phyloP scores from a whole-genome alignment of 2,888 invertebrate genomes.

The Pycnomerus fuliginosus region DNA sequence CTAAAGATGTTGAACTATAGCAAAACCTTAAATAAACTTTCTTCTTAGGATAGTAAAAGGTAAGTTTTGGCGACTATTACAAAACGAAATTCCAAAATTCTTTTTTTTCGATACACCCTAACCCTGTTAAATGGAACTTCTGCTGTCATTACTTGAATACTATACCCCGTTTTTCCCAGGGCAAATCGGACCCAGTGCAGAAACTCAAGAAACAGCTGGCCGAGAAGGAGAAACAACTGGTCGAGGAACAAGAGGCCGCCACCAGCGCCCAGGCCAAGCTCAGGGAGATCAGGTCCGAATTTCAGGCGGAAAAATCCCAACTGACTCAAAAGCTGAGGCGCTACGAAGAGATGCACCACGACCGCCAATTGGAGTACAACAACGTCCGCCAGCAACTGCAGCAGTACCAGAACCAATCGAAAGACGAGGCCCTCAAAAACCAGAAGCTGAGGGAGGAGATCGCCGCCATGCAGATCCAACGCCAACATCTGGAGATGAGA shows the following conservation, averaged over 20 bases:
- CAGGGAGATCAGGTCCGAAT: constrained; percentile 71
- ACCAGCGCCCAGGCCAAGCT: constrained; percentile 75
- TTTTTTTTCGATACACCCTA: too few relatives aligned
- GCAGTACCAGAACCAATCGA: constrained; percentile 63
- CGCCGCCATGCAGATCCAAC: constrained; percentile 60
- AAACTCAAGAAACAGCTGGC: constrained; percentile 85
- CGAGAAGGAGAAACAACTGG: constrained; percentile 77
- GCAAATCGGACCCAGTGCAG: constrained; percentile 80
- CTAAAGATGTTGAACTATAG: too few relatives aligned
- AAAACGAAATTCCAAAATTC: too few relatives aligned
- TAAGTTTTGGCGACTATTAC: too few relatives aligned
- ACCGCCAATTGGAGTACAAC: constrained; percentile 58
- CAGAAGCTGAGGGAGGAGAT: constrained; percentile 59
- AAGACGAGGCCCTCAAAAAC: constrained; percentile 56
- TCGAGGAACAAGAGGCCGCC: constrained; percentile 74
- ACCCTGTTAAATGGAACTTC: not conserved
- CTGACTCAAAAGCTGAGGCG: constrained; percentile 57
- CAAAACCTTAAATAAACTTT: too few relatives aligned
- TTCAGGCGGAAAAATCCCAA: constrained; percentile 67
- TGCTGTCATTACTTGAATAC: too few relatives aligned
- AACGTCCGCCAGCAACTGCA: constrained; percentile 54
- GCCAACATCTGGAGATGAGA: constrained; percentile 66
- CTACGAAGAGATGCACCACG: constrained; percentile 58
- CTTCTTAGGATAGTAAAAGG: too few relatives aligned
- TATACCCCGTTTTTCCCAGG: too few relatives aligned